These are phyloP conservation scores for Gastracanthus pulcherrimus DNA, from an alignment of 2,888 invertebrate genomes.

Conservation along the genomic window DNA sequence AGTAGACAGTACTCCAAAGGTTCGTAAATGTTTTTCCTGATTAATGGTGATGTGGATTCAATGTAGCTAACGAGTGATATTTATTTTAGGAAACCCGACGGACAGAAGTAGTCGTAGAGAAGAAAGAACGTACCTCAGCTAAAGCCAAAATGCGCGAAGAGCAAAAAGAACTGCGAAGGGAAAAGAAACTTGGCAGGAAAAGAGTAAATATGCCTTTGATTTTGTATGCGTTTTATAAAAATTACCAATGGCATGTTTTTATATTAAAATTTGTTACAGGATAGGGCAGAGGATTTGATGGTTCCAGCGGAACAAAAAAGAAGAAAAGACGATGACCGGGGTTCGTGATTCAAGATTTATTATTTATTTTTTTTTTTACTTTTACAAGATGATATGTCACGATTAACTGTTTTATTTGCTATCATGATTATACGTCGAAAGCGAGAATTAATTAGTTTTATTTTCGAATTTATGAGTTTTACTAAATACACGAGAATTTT, in stretches of 20 bases:
- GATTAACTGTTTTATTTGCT: constrained; percentile 21
- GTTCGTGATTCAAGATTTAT: constrained; percentile 75
- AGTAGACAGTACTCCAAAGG: constrained; percentile 90
- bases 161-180: constrained; percentile 88
- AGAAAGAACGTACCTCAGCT: constrained; percentile 73
- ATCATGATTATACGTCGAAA: background rate
- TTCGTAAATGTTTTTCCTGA: constrained; percentile 79
- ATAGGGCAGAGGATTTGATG: constrained; percentile 85
- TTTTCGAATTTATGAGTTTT: constrained; percentile 34
- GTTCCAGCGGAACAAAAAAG: constrained; percentile 85
- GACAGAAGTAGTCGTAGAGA: constrained; percentile 68
- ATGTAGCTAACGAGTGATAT: background rate
- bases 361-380: constrained; percentile 44
- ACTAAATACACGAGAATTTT: constrained; percentile 36
- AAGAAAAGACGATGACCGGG: constrained; percentile 89
- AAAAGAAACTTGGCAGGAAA: constrained; percentile 89
- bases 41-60: background rate
- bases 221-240: constrained; percentile 27
- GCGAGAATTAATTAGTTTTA: constrained; percentile 30
- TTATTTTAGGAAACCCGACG: constrained; percentile 71
- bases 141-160: constrained; percentile 82
- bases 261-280: constrained; percentile 77
- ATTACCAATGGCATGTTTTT: constrained; percentile 38
- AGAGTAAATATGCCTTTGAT: constrained; percentile 80
- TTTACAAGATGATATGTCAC: constrained; percentile 30